These are phyloP conservation scores for Kuschelorhynchus macadamiae DNA, from an alignment of 2,888 invertebrate genomes.

Conservation along the genomic window DNA sequence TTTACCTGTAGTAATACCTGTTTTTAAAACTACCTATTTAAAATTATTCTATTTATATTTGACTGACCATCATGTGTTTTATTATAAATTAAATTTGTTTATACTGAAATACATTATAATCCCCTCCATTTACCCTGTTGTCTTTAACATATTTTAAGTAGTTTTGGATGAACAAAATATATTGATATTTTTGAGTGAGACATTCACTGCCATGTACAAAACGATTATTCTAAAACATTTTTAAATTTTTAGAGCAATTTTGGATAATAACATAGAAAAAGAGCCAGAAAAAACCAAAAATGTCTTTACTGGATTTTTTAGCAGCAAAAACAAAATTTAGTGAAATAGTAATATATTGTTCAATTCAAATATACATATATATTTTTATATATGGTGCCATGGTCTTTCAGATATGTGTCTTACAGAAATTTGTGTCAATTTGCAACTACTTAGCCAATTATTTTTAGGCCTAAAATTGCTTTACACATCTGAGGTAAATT, in stretches of 20 bases:
- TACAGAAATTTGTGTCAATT: constrained; percentile 32
- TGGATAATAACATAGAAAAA: constrained; percentile 16
- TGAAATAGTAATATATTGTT: constrained; percentile 1
- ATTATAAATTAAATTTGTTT: neutral
- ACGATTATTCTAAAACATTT: constrained; percentile 9
- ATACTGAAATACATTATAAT: neutral
- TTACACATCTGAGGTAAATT: neutral
- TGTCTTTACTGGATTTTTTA: constrained; percentile 31
- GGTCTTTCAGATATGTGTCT: constrained; percentile 44
- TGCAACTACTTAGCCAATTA: constrained; percentile 18
- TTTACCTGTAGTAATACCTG: too few relatives aligned
- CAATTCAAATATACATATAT: too few relatives aligned
- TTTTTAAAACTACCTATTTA: too few relatives aligned
- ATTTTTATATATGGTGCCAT: constrained; percentile 47
- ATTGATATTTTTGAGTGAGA: constrained; percentile 5
- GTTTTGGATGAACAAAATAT: neutral
- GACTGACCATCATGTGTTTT: too few relatives aligned
- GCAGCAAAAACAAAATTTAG: constrained; percentile 25
- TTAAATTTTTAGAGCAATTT: constrained; percentile 34
- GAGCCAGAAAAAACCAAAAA: constrained; percentile 35
- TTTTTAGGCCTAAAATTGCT: neutral
- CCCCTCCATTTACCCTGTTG: neutral
- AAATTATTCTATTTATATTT: too few relatives aligned
- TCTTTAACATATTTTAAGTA: neutral
- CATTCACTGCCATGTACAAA: constrained; percentile 31